Evolutionary conservation across 2,888 invertebrate species (phyloP).

Genomic region (Eucera pruinosa): DNA sequence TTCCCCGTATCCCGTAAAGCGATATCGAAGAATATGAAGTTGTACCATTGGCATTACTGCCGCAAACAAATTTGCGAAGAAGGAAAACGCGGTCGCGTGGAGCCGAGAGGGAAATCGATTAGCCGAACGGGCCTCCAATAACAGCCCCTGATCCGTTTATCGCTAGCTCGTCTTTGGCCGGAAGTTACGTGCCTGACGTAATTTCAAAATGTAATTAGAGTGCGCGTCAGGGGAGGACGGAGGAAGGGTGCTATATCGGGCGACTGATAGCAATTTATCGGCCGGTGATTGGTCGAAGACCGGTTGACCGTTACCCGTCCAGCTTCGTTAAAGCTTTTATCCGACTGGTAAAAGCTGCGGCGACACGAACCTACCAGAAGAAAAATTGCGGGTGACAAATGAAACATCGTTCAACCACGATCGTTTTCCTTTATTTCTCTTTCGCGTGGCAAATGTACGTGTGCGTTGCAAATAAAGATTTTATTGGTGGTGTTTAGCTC

Average conservation of each 20-base stretch:
- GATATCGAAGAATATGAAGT: background rate
- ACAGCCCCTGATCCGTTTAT: slow-evolving; percentile 59
- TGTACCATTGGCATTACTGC: too few relatives aligned
- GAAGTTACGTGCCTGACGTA: slow-evolving; percentile 55
- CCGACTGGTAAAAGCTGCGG: background rate
- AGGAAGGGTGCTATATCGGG: background rate
- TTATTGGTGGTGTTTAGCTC: slow-evolving; percentile 6
- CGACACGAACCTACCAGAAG: background rate
- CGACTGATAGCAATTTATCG: slow-evolving; percentile 25
- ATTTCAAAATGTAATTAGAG: slow-evolving; percentile 58
- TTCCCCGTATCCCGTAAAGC: too few relatives aligned
- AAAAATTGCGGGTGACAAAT: background rate
- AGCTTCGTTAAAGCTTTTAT: slow-evolving; percentile 28
- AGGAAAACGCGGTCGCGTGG: background rate
- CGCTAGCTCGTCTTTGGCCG: slow-evolving; percentile 49
- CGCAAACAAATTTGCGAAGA: too few relatives aligned
- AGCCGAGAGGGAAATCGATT: slow-evolving; percentile 45
- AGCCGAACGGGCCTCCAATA: slow-evolving; percentile 42
- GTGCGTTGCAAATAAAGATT: slow-evolving; percentile 7
- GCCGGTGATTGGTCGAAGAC: slow-evolving; percentile 15
- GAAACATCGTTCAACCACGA: too few relatives aligned
- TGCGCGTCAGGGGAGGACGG: background rate
- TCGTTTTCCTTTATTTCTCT: background rate
- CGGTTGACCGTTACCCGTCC: slow-evolving; percentile 7
- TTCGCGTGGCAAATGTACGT: background rate